A percentile compares a stretch with the other conserved stretches of the same genome.
Conservation (phyloP, 2,797 vertebrate species). For the Sebastes alutus region DNA sequence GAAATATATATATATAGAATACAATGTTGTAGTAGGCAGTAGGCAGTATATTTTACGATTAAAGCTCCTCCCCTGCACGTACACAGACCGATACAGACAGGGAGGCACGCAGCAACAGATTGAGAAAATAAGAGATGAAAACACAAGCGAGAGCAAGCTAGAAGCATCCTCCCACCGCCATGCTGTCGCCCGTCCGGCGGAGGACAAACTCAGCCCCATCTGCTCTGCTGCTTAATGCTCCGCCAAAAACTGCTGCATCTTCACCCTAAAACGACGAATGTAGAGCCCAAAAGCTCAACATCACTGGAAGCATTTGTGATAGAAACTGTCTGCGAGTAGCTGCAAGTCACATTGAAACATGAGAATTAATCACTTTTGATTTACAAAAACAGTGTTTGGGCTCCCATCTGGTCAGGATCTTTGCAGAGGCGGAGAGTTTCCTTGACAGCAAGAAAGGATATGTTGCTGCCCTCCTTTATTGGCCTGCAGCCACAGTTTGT, state of each 20-base stretch:
- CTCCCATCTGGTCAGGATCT: conserved; percentile 21
- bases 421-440: not conserved
- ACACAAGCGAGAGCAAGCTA: conserved; percentile 43
- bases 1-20: too few species aligned
- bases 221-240: conserved; percentile 38
- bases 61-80: conserved; percentile 31
- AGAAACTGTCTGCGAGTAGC: not conserved
- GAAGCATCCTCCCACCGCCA: conserved; percentile 63
- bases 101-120: conserved; percentile 56
- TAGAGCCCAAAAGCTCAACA: conserved; percentile 15
- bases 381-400: not conserved
- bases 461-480: not conserved
- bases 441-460: not conserved
- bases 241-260: conserved; percentile 42
- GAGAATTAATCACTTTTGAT: conserved; percentile 20
- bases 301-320: not conserved
- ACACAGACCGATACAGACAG: conserved; percentile 7
- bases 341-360: not conserved
- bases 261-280: conserved; percentile 10
- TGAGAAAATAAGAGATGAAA: conserved; percentile 62
- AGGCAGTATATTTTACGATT: not conserved
- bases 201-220: conserved; percentile 57
- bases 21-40: too few species aligned
- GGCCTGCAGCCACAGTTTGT: not conserved
- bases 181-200: conserved; percentile 49